Evolutionary conservation across 2,113 vertebrate genomes (phyloP), one percentile per base, ranked within the genome.

Genomic region (Rhinolophus ferrumequinum): DNA sequence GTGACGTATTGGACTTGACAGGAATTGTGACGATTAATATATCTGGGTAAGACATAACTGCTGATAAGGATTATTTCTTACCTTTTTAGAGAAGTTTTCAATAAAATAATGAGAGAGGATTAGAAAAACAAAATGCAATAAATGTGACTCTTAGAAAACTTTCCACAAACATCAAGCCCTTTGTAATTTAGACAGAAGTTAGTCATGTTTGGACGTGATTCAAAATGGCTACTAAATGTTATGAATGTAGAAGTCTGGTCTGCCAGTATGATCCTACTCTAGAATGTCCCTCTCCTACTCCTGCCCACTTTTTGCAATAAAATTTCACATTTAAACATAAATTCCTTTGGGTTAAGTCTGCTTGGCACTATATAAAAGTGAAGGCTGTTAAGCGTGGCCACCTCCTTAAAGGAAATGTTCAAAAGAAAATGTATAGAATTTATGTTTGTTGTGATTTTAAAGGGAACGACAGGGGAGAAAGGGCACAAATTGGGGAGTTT

Each of bases 131-230:
- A 77, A 73, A 33, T 76, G 64, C 6, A 6, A 44, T 75, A 41
- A 90, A 82, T 93, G 14, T 83, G 94, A 69, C 33, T 83, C 52
- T 56, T 82, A 62, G 44, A 91, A 97, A 92, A 69, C 64, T 22
- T 90, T 66, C 56, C 22, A 70, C 6, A 75, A 22, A n/a, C 81
- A 75, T 52, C n/a, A 82, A 86, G 5, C 3, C 58, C 16, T 84
- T 87, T 92, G 66, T 80, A 87, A 92, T 83, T 70, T 83, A 18
- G 67, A 79, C 12, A 24, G 16, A 52, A 62, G 38, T 60, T 82
- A 72, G 67, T 77, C 88, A 67, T 64, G 52, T 84, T 38, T 91
- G 86, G 15, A 16, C 82, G 26, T 70, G 77, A 73, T n/a, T 66
- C 21, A 44, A 70, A 82, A 62, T 4, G 35, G 70, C 21, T 76